These are phyloP conservation scores for Tridacna gigas DNA, from an alignment of 2,888 invertebrate species.

Conservation along the genomic window DNA sequence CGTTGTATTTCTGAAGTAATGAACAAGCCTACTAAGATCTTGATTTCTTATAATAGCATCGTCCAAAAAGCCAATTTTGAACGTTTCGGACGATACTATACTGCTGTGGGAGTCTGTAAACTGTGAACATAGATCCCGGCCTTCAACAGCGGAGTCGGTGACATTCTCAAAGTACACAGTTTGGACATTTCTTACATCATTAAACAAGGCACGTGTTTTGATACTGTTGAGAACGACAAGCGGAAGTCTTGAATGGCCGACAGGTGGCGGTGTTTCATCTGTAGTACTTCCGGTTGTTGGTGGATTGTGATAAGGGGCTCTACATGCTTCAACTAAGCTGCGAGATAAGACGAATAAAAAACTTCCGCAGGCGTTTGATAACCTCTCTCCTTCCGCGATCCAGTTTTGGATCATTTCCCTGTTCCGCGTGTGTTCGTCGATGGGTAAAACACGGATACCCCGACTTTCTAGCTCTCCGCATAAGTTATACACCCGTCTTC, in stretches of 20 bases:
- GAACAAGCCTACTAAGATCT: neutral
- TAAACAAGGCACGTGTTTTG: neutral
- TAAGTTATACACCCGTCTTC: neutral
- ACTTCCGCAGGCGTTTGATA: neutral
- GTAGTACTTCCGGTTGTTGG: conserved; percentile 13
- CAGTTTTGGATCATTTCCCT: conserved; percentile 14
- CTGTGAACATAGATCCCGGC: neutral
- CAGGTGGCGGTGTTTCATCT: neutral
- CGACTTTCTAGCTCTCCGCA: neutral
- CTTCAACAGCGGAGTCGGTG: neutral
- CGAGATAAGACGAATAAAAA: conserved; percentile 20
- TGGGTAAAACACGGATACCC: neutral
- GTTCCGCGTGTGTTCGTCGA: neutral
- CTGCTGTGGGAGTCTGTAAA: neutral
- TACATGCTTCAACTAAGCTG: neutral
- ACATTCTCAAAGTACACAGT: conserved; percentile 8
- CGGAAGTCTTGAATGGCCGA: conserved; percentile 10
- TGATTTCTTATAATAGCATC: neutral
- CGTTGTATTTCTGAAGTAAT: no score
- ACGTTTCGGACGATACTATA: neutral
- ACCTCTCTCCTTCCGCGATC: conserved; percentile 11
- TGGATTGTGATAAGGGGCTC: neutral
- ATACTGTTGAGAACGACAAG: conserved; percentile 5
- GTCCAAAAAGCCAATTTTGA: neutral
- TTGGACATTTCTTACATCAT: neutral